Evolutionary conservation across 2,888 invertebrate species (phyloP), one percentile per base, ranked within the genome.

Genomic region (Hybos culiciformis): DNA sequence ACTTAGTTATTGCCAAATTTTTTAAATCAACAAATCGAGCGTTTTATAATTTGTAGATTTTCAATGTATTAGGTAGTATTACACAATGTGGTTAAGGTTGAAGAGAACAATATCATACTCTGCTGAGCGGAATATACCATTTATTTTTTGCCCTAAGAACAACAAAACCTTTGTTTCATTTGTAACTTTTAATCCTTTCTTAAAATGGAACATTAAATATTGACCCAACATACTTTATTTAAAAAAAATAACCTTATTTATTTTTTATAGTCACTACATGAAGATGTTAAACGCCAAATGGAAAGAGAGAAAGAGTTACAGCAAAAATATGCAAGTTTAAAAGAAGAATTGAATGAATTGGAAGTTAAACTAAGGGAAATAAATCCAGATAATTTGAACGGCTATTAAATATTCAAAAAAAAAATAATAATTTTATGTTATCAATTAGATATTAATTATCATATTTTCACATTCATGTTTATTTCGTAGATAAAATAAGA

Each of bases 251-350:
- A 24, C n/a, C 18, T 29, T 23, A 3, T 41, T 41, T 46, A 42
- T 46, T 57, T 63, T 63, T 43, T 52, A 21, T 67, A 85, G 82
- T 82, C 84, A 1, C 66, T 94, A 48, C 85, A 85, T 42, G 92
- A 93, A 59, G 94, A 96, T 62, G 93, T 94, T 2, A 83, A 79
- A 47, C 72, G 92, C 42, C 94, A 96, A 69, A 86, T 82, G 55
- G 90, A 92, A 50, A 72, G 96, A 43, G 97, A 98, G 62, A 84
- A 81, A 54, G 77, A 76, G 45, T 69, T 97, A 39, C 97, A 98
- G 69, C 74, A 75, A 47, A 77, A 79, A 53, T 97, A 83, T 61
- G 77, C 81, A 1, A 78, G 82, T 48, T 70, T 93, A 1, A 78
- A 81, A 51, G 72, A 77, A 4, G 74, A 81, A 53, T 54, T 75